Conservation (phyloP, 2,888 invertebrate genomes). For the Trissolcus japonicus region DNA sequence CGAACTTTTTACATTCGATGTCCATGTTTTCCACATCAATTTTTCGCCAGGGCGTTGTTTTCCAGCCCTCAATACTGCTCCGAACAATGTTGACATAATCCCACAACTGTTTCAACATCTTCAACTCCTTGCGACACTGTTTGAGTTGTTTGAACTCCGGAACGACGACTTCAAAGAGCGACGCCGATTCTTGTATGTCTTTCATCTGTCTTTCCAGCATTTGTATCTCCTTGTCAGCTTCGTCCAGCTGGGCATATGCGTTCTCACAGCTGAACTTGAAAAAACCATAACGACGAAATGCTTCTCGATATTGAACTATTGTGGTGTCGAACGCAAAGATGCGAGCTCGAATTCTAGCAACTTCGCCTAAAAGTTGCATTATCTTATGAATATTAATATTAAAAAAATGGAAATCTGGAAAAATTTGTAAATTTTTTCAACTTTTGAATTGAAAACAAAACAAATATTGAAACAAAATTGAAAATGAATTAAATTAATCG, state of each 20-base stretch:
- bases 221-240: conserved; percentile 87
- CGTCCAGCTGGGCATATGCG: conserved; percentile 86
- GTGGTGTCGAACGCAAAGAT: conserved; percentile 90
- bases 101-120: conserved; percentile 95
- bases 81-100: conserved; percentile 94
- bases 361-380: conserved; percentile 81
- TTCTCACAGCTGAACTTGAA: conserved; percentile 85
- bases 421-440: no score
- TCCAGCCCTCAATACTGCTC: conserved; percentile 96
- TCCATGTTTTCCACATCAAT: conserved; percentile 99
- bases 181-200: conserved; percentile 91
- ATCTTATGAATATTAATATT: no score
- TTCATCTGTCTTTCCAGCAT: conserved; percentile 91
- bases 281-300: conserved; percentile 87
- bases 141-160: conserved; percentile 95
- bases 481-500: background rate
- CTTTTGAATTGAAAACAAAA: no score
- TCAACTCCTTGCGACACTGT: conserved; percentile 93
- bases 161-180: conserved; percentile 94
- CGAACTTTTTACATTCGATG: conserved; percentile 97
- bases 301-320: conserved; percentile 90
- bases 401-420: no score
- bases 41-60: conserved; percentile 96
- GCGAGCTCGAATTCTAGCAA: conserved; percentile 91
- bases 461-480: background rate